phyloP scores from a whole-genome alignment of 2,888 invertebrate genomes.

The Priocnemis perturbator region DNA sequence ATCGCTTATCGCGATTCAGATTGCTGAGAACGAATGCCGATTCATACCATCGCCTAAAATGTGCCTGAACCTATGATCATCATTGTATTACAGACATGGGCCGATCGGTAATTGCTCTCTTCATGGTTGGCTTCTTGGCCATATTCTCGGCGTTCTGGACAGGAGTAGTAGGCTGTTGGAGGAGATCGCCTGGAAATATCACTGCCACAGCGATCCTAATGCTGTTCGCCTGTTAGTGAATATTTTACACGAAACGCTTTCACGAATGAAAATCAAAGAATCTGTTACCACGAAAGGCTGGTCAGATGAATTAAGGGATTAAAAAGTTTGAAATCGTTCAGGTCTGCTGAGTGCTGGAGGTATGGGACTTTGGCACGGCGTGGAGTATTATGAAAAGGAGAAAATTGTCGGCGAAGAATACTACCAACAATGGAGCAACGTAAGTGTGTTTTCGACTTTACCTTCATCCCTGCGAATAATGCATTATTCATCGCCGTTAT shows the following conservation, averaged over 20 bases:
- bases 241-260: background rate
- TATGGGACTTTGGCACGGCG: slow-evolving; percentile 97
- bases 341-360: slow-evolving; percentile 94
- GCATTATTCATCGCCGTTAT: no score
- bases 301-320: background rate
- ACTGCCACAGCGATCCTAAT: slow-evolving; percentile 94
- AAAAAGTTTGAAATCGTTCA: slow-evolving; percentile 59
- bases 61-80: no score
- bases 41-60: no score
- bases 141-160: slow-evolving; percentile 97
- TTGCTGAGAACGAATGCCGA: no score
- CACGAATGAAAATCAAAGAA: background rate
- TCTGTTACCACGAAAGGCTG: background rate
- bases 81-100: slow-evolving; percentile 82
- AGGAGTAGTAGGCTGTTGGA: slow-evolving; percentile 97
- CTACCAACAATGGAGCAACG: slow-evolving; percentile 94
- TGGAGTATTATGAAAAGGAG: slow-evolving; percentile 96
- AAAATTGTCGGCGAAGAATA: slow-evolving; percentile 94
- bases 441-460: slow-evolving; percentile 77
- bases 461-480: slow-evolving; percentile 13
- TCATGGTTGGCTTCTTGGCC: slow-evolving; percentile 93
- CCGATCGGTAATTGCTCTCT: slow-evolving; percentile 93
- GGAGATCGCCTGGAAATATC: slow-evolving; percentile 94
- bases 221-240: slow-evolving; percentile 88
- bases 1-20: no score